Evolutionary conservation across 1,140 invertebrate genomes (phyloP), one percentile per base, ranked within the genome.

Genomic region (Drosophila baimaii): DNA sequence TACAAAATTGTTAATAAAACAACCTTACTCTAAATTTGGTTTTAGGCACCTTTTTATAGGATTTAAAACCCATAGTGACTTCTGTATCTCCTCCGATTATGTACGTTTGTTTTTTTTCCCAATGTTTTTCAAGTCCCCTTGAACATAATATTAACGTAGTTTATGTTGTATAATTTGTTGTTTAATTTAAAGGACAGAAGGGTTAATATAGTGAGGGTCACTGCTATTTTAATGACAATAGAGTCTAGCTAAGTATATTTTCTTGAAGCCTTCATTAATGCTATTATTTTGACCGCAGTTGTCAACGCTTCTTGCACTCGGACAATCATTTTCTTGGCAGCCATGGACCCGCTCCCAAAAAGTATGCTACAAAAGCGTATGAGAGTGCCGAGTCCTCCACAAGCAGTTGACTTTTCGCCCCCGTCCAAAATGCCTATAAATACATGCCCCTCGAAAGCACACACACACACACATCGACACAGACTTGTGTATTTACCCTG

Each of bases 331-430:
- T 54, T 10, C 31, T 49, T 49, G n/a, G n/a, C 15, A n/a, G 8
- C 46, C 15, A 19, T 52, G 17, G 29, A 54, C 33, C 0, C 51
- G 19, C 31, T 54, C 51, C 51, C 12, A 54, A 54, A 54, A 54
- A 54, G 51, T 54, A 54, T 54, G 51, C 51, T 54, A 54, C 19
- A 54, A 54, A 23, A 23, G 31, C 51, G 31, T n/a, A n/a, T n/a
- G n/a, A n/a, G n/a, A 54, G 29, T 23, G 31, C 51, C 33, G 51
- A 54, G 51, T 35, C 51, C 51, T 54, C 33, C 51, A 54, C 51
- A 54, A 54, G 31, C 51, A 35, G 51, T 54, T 54, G 51, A 35
- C 31, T 54, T n/a, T 54, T 35, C 23, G 51, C 31, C 31, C 31
- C 51, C 51, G 7, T 54, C 31, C 13, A 35, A 54, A 54, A 54